A percentile compares a stretch with the other conserved stretches of the same genome.
These are phyloP conservation scores for Aporophyla lueneburgensis DNA, from an alignment of 2,888 invertebrate genomes.

Conservation along the genomic window DNA sequence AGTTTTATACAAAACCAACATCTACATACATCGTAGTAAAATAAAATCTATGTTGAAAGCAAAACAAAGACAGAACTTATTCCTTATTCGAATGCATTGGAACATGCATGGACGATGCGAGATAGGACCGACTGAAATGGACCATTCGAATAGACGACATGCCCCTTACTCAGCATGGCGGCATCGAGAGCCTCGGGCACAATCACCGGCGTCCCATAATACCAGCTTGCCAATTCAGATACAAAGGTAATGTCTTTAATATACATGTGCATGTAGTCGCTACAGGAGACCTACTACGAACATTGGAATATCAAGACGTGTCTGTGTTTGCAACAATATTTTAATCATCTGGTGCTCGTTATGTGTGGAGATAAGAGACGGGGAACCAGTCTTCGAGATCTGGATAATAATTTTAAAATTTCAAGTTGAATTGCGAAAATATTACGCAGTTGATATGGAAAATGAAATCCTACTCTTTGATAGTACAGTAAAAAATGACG, in stretches of 20 bases:
- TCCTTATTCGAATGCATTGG: slow-evolving; percentile 49
- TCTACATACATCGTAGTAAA: slow-evolving; percentile 6
- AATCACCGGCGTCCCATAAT: slow-evolving; percentile 68
- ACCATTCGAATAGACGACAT: slow-evolving; percentile 68
- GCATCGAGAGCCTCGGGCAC: slow-evolving; percentile 68
- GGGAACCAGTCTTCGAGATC: not conserved
- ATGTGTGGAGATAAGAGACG: slow-evolving; percentile 10
- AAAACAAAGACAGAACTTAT: slow-evolving; percentile 47
- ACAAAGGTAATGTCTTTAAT: slow-evolving; percentile 59
- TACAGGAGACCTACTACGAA: slow-evolving; percentile 10
- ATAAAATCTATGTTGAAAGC: slow-evolving; percentile 31
- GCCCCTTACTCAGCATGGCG: slow-evolving; percentile 60
- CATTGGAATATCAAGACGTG: slow-evolving; percentile 26
- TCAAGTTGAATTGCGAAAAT: slow-evolving; percentile 25
- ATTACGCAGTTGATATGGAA: slow-evolving; percentile 3
- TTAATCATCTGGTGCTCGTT: slow-evolving; percentile 29
- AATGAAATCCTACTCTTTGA: slow-evolving; percentile 4
- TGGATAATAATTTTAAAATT: slow-evolving; percentile 22
- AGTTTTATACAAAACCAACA: not conserved
- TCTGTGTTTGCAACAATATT: slow-evolving; percentile 15
- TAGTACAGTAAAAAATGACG: not conserved
- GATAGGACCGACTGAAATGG: slow-evolving; percentile 59
- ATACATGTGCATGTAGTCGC: slow-evolving; percentile 34
- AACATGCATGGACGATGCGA: slow-evolving; percentile 50
- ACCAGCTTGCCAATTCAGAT: slow-evolving; percentile 59